Evolutionary conservation across 2,888 invertebrate species (phyloP).

Genomic region (Netelia virgata): DNA sequence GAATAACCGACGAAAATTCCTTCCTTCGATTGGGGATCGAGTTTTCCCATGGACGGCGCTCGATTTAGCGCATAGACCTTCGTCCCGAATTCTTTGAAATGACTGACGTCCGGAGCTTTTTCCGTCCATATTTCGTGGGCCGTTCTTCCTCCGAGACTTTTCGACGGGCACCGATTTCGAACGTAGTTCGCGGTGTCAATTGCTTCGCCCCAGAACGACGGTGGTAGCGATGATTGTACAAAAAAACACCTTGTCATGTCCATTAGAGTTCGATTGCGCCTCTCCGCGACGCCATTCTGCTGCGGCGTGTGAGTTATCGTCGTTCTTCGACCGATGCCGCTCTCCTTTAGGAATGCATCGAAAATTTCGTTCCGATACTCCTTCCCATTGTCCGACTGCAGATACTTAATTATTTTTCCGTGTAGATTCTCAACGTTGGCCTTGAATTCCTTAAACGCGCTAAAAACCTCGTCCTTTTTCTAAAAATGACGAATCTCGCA

Average conservation of each 20-base stretch:
- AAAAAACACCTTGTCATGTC: slow-evolving; percentile 53
- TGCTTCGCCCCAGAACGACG: slow-evolving; percentile 53
- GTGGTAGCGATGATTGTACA: slow-evolving; percentile 3
- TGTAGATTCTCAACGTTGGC: slow-evolving; percentile 61
- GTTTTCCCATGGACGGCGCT: slow-evolving; percentile 40
- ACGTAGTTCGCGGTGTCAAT: slow-evolving; percentile 17
- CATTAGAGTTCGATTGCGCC: slow-evolving; percentile 41
- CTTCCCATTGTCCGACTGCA: slow-evolving; percentile 69
- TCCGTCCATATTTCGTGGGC: slow-evolving; percentile 59
- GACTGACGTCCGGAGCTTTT: slow-evolving; percentile 54
- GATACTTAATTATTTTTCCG: slow-evolving; percentile 62
- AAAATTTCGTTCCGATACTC: slow-evolving; percentile 62
- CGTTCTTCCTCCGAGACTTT: not conserved
- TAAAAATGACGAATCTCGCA: slow-evolving; percentile 62
- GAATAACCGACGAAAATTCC: slow-evolving; percentile 55
- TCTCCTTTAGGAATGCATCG: slow-evolving; percentile 19
- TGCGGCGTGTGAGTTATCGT: slow-evolving; percentile 41
- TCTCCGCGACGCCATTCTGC: slow-evolving; percentile 49
- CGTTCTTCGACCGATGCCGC: slow-evolving; percentile 35
- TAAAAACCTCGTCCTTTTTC: slow-evolving; percentile 63
- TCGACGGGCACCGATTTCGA: not conserved
- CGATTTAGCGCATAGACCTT: slow-evolving; percentile 40
- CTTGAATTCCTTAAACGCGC: slow-evolving; percentile 66
- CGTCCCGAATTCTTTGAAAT: slow-evolving; percentile 69
- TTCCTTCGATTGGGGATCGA: slow-evolving; percentile 23